Evolutionary conservation across 1,140 invertebrate species (phyloP).

Genomic region (Philopotamus ludificatus): DNA sequence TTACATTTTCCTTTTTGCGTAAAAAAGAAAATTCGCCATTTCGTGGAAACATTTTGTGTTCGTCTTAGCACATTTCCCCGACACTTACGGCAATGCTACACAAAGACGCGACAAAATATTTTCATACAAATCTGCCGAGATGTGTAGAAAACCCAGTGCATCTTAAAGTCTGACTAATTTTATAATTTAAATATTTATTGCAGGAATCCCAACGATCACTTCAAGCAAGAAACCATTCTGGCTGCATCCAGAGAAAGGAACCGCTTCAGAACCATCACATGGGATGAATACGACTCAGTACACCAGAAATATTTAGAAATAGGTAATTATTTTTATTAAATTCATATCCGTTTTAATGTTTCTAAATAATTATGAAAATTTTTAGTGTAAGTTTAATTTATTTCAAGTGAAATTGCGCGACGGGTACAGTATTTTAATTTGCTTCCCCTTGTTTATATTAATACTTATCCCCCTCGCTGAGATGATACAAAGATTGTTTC

Average conservation of each 20-base stretch:
- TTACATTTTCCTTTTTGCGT: neutral
- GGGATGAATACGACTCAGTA: slow-evolving; percentile 88
- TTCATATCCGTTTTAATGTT: neutral
- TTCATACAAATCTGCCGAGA: neutral
- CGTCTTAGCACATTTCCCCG: neutral
- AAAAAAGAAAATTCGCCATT: neutral
- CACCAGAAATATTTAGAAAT: slow-evolving; percentile 93
- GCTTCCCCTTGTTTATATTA: neutral
- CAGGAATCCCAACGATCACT: slow-evolving; percentile 86
- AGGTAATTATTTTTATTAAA: slow-evolving; percentile 60
- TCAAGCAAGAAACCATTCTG: slow-evolving; percentile 68
- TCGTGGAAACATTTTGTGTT: neutral
- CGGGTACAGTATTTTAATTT: slow-evolving; percentile 12
- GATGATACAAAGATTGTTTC: slow-evolving; percentile 29
- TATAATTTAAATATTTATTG: slow-evolving; percentile 42
- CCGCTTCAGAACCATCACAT: slow-evolving; percentile 76
- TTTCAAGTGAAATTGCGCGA: neutral
- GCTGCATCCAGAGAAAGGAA: slow-evolving; percentile 77
- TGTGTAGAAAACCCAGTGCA: too few species aligned
- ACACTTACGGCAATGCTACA: neutral
- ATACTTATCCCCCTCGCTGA: neutral
- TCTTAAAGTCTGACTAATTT: slow-evolving; percentile 8
- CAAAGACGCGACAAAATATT: neutral
- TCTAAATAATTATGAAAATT: neutral
- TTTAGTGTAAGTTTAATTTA: neutral